phyloP scores from a whole-genome alignment of 1,140 invertebrate species.

The Pristionchus pacificus region DNA sequence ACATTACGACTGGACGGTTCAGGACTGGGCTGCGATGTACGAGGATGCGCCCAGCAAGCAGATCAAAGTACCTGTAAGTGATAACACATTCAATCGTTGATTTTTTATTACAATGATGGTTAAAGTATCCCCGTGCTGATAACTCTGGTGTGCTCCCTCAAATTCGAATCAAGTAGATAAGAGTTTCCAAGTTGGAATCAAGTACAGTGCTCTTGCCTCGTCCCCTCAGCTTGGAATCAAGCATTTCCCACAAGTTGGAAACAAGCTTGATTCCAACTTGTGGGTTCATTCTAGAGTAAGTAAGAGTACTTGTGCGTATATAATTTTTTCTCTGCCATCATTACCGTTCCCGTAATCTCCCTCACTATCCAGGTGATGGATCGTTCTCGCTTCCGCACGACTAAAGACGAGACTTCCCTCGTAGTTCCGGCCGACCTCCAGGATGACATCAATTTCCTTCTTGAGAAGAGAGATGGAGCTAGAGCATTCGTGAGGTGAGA shows the following conservation, averaged over 20 bases:
- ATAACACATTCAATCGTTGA: slow-evolving; percentile 3
- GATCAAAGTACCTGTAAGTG: slow-evolving; percentile 76
- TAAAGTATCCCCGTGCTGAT: neutral
- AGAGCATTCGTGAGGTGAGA: slow-evolving; percentile 43
- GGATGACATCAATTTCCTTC: neutral
- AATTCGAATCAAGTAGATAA: no score
- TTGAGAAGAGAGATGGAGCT: slow-evolving; percentile 21
- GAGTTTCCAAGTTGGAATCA: no score
- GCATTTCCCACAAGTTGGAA: no score
- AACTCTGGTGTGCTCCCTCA: no score
- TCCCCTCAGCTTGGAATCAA: no score
- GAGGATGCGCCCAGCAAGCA: slow-evolving; percentile 80
- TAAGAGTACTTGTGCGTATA: neutral
- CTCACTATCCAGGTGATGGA: slow-evolving; percentile 44
- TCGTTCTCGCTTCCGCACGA: slow-evolving; percentile 33
- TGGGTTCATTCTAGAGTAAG: no score
- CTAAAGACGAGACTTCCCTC: slow-evolving; percentile 34
- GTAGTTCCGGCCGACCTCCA: slow-evolving; percentile 44
- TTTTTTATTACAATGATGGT: slow-evolving; percentile 1
- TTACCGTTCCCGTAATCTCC: slow-evolving; percentile 1
- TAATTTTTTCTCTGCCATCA: neutral
- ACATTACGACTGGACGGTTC: slow-evolving; percentile 72
- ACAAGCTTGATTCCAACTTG: no score
- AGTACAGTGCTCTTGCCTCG: no score
- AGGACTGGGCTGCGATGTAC: slow-evolving; percentile 75